These are phyloP conservation scores for Tethya wilhelma DNA, from an alignment of 37 sponge, comb jelly and placozoan species.

Conservation along the genomic window DNA sequence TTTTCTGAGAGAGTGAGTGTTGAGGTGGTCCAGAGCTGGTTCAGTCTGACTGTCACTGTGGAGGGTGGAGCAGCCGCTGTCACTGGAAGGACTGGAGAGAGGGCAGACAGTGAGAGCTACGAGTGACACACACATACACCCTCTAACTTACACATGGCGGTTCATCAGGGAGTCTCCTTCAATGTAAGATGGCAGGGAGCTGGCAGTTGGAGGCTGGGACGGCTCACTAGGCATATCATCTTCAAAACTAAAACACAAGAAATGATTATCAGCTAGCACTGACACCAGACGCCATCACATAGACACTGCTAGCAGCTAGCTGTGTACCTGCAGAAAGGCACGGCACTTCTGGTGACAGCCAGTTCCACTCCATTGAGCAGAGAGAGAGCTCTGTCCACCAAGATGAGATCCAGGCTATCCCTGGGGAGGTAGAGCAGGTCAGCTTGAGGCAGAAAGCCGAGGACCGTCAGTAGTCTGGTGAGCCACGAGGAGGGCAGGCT, in stretches of 20 bases:
- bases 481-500: conserved; percentile 12
- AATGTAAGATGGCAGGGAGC: no score
- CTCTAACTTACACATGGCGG: no score
- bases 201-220: no score
- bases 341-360: conserved; percentile 43
- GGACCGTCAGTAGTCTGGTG: neutral
- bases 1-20: neutral
- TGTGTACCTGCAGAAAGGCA: no score
- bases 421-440: conserved; percentile 12
- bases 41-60: conserved; percentile 15
- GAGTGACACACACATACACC: no score
- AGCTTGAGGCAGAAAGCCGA: conserved; percentile 43
- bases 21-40: neutral
- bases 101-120: no score
- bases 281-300: neutral
- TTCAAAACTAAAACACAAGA: no score
- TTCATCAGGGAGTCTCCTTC: no score
- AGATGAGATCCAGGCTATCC: conserved; percentile 25
- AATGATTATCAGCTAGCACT: neutral
- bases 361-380: conserved; percentile 47
- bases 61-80: conserved; percentile 4
- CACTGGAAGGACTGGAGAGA: neutral
- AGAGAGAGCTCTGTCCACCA: conserved; percentile 17
- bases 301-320: no score
- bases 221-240: no score